Conservation (phyloP, 2,888 invertebrate species). For the Cephus nigrinus region DNA sequence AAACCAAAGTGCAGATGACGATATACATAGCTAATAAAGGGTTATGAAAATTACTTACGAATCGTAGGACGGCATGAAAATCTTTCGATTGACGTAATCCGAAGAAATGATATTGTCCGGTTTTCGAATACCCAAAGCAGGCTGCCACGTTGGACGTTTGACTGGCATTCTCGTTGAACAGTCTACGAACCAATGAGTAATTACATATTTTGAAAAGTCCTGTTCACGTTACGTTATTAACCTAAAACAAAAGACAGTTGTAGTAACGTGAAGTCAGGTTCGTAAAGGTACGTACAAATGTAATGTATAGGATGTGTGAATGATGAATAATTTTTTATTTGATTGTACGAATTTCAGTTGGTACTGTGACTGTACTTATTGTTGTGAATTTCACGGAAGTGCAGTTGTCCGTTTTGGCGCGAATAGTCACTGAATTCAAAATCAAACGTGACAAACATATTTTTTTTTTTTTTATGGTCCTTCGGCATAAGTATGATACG, state of each 20-base stretch:
- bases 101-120: background rate
- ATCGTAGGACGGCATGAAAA: background rate
- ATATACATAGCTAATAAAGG: background rate
- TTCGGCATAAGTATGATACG: background rate
- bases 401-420: background rate
- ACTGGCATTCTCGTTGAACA: background rate
- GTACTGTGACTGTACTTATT: background rate
- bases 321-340: background rate
- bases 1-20: background rate
- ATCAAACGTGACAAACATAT: background rate
- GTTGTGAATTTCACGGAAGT: background rate
- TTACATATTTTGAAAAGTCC: background rate
- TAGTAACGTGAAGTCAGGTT: background rate
- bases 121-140: background rate
- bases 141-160: background rate
- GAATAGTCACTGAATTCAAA: background rate
- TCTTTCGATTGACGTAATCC: background rate
- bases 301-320: background rate
- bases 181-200: background rate
- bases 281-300: no score
- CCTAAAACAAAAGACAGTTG: background rate
- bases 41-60: background rate
- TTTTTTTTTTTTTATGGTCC: no score
- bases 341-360: background rate
- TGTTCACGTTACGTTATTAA: background rate